Evolutionary conservation across 2,113 vertebrate species (phyloP), one percentile per base, ranked within the genome.

Genomic region (Albula goreensis): DNA sequence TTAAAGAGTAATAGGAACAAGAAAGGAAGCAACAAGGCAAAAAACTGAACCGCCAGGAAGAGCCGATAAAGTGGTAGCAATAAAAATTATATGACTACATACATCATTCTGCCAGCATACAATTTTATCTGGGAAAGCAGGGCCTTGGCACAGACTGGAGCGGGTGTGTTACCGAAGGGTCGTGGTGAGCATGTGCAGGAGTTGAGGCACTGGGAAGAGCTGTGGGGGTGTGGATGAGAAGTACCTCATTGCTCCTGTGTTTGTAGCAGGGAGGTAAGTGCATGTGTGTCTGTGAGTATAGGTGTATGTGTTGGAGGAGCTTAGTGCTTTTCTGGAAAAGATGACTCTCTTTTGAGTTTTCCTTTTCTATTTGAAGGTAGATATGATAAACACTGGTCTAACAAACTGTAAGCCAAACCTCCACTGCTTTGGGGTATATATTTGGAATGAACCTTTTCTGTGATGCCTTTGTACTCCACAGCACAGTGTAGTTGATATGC

Each of bases 41-140:
- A 85, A 85, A 81, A 88, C 53, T 80, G 85, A 86, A 84, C 86
- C 86, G 52, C 82, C 50, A 89, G 87, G 86, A 89, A 87, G 88
- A 81, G 84, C 87, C 87, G 89, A 90, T 91, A 85, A 89, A 90
- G 86, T 86, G 86, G 82, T 63, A 80, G 86, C 86, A 90, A 88
- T 91, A 88, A 88, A 91, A 89, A 89, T 86, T 80, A 88, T 87
- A 91, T 74, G 84, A 90, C 86, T 87, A 63, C 89, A 89, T 90
- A 84, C 87, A 92, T 91, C 88, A 92, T 89, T 78, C 80, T 91
- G 91, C 85, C 91, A 89, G 85, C 25, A 15, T 90, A 66, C 88
- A 83, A 92, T 90, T 91, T 90, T 84, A 85, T 78, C 88, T 78
- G 86, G 56, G 80, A 88, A 84, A 83, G 83, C 87, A 89, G 66